Evolutionary conservation across 2,888 invertebrate species (phyloP), one percentile per base, ranked within the genome.

Genomic region (Prionchulus punctatus): DNA sequence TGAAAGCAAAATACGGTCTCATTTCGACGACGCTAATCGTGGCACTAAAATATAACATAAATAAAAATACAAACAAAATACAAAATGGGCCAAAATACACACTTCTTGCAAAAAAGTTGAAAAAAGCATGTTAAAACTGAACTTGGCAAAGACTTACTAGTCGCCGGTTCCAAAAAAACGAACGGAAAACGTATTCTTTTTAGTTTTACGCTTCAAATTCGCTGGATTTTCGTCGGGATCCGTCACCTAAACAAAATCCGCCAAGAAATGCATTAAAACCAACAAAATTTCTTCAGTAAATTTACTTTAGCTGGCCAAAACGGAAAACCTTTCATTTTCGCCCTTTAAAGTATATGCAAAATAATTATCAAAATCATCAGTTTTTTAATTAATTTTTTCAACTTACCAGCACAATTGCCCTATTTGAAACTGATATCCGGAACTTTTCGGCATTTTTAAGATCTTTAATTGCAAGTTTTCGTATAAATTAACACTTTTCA

Each of bases 271-370:
- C 47, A 23, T 45, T 18, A 45, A 45, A 18, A 12, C 7, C 15
- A 23, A 45, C 7, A 45, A 45, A 45, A 45, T 7, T 12, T 21
- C 7, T 23, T 21, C 4, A 21, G 18, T 7, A 7, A 12, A 52
- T 26, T 28, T 23, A 51, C 75, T 74, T 94, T 94, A 0, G 90
- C 92, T 0, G 94, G 94, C 94, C 94, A 96, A 73, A 84, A 91
- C 0, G 94, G 94, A 68, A 90, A 94, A 15, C 89, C 92, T 76
- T 91, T 90, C 15, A 94, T 76, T 71, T 92, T 91, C 1, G 92
- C 94, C 94, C 92, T 45, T 18, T 18, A 45, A 45, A 45, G 23
- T n/a, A n/a, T n/a, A n/a, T n/a, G n/a, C n/a, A n/a, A n/a, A n/a
- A n/a, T n/a, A n/a, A n/a, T n/a, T n/a, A n/a, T n/a, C n/a, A n/a